phyloP scores from a whole-genome alignment of 1,140 invertebrate genomes.

The Orussus abietinus region DNA sequence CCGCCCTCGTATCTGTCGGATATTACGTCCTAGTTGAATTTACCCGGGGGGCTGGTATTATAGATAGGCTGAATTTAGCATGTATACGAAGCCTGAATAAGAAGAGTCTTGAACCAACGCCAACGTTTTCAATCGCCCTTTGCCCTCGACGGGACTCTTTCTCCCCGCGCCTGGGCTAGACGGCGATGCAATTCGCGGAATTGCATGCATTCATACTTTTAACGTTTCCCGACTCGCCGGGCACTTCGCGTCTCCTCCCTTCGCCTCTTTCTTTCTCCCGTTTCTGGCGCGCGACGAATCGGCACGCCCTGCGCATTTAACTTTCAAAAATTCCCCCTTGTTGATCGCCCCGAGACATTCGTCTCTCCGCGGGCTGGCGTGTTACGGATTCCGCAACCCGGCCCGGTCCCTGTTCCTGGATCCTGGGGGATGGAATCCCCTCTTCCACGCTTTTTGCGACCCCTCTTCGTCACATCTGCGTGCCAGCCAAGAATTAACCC shows the following conservation, averaged over 20 bases:
- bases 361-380: no score
- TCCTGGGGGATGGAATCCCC: no score
- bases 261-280: conserved; percentile 15
- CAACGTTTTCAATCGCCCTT: conserved; percentile 46
- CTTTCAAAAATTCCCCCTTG: conserved; percentile 28
- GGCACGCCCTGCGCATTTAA: conserved; percentile 20
- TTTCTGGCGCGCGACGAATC: conserved; percentile 9
- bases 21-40: conserved; percentile 28
- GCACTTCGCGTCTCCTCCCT: conserved; percentile 27
- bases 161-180: conserved; percentile 14
- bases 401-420: no score
- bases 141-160: conserved; percentile 28
- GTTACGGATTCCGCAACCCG: no score
- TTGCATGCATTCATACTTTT: conserved; percentile 37
- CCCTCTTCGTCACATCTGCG: no score
- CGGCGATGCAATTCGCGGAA: conserved; percentile 34
- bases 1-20: conserved; percentile 4
- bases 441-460: no score
- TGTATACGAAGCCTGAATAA: conserved; percentile 37
- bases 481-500: no score
- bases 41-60: conserved; percentile 30
- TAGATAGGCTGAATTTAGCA: conserved; percentile 32
- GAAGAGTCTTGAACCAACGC: conserved; percentile 39
- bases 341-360: no score
- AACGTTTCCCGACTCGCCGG: conserved; percentile 23